A percentile compares a stretch with the other conserved stretches of the same genome.
phyloP scores from a whole-genome alignment of 2,113 vertebrate species.

The Labeo catla region DNA sequence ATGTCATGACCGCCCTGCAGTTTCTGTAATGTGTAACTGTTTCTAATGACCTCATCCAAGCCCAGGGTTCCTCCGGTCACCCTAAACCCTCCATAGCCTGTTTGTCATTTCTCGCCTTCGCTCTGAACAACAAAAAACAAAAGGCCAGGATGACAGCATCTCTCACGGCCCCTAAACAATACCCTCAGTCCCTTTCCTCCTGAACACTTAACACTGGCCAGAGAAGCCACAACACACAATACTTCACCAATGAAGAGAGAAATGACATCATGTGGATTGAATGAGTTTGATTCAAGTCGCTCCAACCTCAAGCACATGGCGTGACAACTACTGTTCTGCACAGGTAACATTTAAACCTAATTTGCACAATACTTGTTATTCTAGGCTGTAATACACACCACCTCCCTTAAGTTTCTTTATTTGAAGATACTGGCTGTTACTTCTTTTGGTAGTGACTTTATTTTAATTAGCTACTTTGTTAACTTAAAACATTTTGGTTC shows the following conservation, averaged over 20 bases:
- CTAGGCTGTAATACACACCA: constrained; percentile 49
- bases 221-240: constrained; percentile 51
- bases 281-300: constrained; percentile 64
- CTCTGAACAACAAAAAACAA: constrained; percentile 26
- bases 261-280: constrained; percentile 66
- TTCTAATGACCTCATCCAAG: constrained; percentile 7
- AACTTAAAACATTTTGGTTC: background rate
- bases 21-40: constrained; percentile 11
- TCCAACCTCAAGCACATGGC: constrained; percentile 59
- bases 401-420: background rate
- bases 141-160: constrained; percentile 49
- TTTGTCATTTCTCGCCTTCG: constrained; percentile 46
- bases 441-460: background rate
- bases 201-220: constrained; percentile 36
- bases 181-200: constrained; percentile 45
- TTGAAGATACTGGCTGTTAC: background rate
- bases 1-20: constrained; percentile 14
- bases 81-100: constrained; percentile 21
- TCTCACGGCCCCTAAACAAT: constrained; percentile 55
- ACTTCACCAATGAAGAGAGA: constrained; percentile 57
- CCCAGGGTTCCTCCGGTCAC: constrained; percentile 39
- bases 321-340: background rate
- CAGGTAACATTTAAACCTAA: constrained; percentile 21
- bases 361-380: constrained; percentile 57
- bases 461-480: background rate